Conservation (phyloP, 1,140 invertebrate genomes). For the Ladona fulva region DNA sequence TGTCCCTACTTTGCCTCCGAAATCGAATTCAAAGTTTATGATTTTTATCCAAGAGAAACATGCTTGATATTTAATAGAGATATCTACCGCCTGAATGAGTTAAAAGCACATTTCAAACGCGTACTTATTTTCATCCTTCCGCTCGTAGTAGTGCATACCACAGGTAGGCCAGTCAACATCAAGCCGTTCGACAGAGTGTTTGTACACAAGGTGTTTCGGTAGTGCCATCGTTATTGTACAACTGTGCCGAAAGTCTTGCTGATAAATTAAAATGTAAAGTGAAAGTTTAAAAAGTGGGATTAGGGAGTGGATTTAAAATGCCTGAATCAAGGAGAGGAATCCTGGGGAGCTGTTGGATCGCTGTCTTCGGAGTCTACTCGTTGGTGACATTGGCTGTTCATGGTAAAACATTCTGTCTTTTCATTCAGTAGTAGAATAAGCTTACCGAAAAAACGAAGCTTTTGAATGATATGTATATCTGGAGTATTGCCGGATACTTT, state of each 20-base stretch:
- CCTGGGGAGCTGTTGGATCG: not conserved
- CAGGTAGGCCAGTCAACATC: not conserved
- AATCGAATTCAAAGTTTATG: not conserved
- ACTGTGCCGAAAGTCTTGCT: not conserved
- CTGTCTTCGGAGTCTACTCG: not conserved
- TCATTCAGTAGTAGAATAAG: too few species aligned
- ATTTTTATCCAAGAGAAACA: not conserved
- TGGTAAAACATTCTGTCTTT: not conserved
- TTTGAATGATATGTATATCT: too few species aligned
- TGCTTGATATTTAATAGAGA: not conserved
- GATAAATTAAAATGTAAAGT: not conserved
- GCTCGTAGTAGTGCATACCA: not conserved
- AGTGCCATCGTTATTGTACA: not conserved
- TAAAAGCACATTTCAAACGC: not conserved
- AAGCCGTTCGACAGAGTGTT: not conserved
- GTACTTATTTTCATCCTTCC: not conserved
- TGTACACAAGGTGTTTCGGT: not conserved
- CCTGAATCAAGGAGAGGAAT: not conserved
- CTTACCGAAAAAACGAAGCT: too few species aligned
- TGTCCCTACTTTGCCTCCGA: too few species aligned
- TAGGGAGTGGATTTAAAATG: not conserved
- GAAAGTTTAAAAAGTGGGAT: not conserved
- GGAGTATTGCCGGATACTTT: too few species aligned
- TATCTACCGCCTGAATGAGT: not conserved
- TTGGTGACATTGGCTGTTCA: not conserved